Evolutionary conservation across 2,113 vertebrate species (phyloP).

Genomic region (Nymphicus hollandicus): DNA sequence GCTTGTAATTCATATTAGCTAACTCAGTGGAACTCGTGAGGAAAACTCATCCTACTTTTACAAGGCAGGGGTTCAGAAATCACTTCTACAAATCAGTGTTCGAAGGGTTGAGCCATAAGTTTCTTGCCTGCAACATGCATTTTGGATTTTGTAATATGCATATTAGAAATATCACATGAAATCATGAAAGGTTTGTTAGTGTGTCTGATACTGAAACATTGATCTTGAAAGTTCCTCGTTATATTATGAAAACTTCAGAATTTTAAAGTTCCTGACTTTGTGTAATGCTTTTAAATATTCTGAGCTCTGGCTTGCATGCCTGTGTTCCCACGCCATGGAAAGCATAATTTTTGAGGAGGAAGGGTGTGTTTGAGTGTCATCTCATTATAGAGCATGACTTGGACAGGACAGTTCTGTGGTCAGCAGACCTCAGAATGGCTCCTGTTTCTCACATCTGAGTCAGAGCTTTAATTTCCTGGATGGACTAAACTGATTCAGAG

Average conservation of each 20-base stretch:
- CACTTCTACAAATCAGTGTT: background rate
- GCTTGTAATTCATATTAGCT: background rate
- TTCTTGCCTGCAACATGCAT: background rate
- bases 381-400: background rate
- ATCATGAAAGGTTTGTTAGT: background rate
- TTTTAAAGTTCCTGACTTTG: background rate
- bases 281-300: background rate
- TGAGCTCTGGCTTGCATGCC: background rate
- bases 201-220: background rate
- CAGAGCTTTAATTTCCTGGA: background rate
- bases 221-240: background rate
- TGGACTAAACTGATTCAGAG: accelerated
- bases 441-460: background rate
- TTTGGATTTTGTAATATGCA: background rate
- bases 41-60: background rate
- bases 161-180: background rate
- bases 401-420: background rate
- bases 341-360: background rate
- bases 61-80: background rate
- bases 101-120: background rate
- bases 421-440: background rate
- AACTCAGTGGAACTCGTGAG: background rate
- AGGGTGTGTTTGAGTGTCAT: background rate
- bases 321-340: background rate
- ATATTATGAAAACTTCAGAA: background rate